phyloP scores from a whole-genome alignment of 2,113 vertebrate genomes.

The Octodon degus region DNA sequence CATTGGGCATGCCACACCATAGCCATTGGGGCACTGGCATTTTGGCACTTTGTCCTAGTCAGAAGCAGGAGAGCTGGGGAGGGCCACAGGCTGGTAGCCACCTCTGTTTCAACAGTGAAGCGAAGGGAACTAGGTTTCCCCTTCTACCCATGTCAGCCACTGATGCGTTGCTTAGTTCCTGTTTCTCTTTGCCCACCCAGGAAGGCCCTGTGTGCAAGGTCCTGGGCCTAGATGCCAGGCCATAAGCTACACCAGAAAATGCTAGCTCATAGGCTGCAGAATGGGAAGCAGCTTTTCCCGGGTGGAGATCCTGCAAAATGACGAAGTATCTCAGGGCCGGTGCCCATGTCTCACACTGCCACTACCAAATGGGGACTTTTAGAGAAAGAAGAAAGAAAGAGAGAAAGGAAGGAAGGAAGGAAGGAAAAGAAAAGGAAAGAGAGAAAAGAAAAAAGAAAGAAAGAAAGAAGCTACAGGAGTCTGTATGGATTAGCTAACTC shows the following conservation, averaged over 20 bases:
- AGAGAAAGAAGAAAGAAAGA: background rate
- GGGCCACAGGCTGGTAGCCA: background rate
- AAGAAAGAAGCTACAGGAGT: background rate
- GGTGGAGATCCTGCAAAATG: background rate
- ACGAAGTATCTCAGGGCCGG: background rate
- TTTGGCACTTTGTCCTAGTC: background rate
- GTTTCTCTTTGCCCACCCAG: constrained; percentile 73
- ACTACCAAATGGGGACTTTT: background rate
- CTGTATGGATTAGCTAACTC: background rate
- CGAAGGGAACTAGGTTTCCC: constrained; percentile 36
- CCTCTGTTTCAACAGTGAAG: background rate
- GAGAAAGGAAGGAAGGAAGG: too few relatives aligned
- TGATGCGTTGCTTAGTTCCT: constrained; percentile 64
- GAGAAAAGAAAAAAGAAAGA: too few relatives aligned
- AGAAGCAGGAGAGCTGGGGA: background rate
- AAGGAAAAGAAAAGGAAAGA: too few relatives aligned
- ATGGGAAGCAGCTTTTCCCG: constrained; percentile 38
- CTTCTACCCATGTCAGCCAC: constrained; percentile 51
- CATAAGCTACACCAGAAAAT: constrained; percentile 42
- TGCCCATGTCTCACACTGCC: background rate
- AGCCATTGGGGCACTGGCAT: background rate
- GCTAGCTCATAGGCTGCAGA: constrained; percentile 53
- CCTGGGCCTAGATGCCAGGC: constrained; percentile 5
- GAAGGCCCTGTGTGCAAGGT: constrained; percentile 42
- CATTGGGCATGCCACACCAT: too few relatives aligned